Evolutionary conservation across 1,140 invertebrate genomes (phyloP), one percentile per base, ranked within the genome.

Genomic region (Magallana ariakensis): DNA sequence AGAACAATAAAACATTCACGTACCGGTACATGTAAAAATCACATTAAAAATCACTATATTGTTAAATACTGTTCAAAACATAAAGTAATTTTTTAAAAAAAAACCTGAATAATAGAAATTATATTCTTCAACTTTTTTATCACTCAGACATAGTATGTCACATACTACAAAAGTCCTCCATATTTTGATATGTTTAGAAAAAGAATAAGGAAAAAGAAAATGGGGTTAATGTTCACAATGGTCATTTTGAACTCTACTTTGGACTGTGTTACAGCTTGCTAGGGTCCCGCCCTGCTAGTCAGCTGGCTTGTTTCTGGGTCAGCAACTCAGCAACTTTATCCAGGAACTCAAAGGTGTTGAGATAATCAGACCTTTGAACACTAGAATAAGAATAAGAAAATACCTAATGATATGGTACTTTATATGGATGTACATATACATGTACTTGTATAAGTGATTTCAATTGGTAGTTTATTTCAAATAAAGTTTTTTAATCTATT

Each of bases 291-390:
- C 16, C 57, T 53, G 84, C 80, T 83, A 93, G 93, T 94, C 93
- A 94, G 80, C 90, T 92, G 8, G 85, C 81, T 8, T 88, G 82
- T 91, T 97, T 97, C 87, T 96, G 97, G 87, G 96, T 96, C 88
- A 99, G 95, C 95, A 99, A 99, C 90, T 98, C 97, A 81, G 98
- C 98, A 80, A 99, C 94, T 93, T 99, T 99, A 93, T 99, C 96
- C 95, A 99, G 96, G 93, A 99, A 99, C 93, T 98, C 98, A 94
- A 99, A 99, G 0, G 99, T 99, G 95, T 99, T 98, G 92, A 98
- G 95, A 94, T 99, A 99, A 95, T 99, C 98, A 54, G 95, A 94
- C 88, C 97, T 96, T 87, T 96, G 95, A 0, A 99, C 97, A 92
- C 95, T 95, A 91, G 80, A 94, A 93, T 19, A 80, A 58, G 82